A percentile compares a stretch with the other conserved stretches of the same genome.
Evolutionary conservation across 2,888 invertebrate species (phyloP).

Genomic region (Diaprepes abbreviatus): DNA sequence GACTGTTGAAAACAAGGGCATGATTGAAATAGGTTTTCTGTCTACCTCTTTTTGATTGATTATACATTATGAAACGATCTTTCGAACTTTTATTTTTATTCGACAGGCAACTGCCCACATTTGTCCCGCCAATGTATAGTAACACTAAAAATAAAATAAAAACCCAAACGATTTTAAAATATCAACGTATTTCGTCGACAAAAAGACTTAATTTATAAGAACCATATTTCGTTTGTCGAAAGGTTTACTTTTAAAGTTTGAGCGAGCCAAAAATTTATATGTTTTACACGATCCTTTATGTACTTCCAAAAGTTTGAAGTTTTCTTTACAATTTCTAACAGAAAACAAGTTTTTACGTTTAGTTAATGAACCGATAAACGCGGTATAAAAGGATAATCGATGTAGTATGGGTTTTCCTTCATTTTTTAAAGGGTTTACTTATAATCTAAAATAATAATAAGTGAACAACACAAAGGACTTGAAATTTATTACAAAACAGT

Average conservation of each 20-base stretch:
- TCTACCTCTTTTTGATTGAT: too few species aligned
- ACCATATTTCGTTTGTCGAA: background rate
- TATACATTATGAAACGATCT: too few species aligned
- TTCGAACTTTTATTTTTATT: too few species aligned
- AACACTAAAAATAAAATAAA: too few species aligned
- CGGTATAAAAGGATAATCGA: conserved; percentile 9
- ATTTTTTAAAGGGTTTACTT: background rate
- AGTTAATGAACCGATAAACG: background rate
- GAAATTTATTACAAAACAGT: too few species aligned
- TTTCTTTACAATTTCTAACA: background rate
- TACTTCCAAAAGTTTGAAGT: background rate
- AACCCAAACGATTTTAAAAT: too few species aligned
- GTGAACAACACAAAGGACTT: background rate
- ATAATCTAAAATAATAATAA: background rate
- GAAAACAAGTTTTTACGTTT: background rate
- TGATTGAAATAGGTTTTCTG: too few species aligned
- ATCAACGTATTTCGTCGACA: too few species aligned
- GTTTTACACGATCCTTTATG: conserved; percentile 1
- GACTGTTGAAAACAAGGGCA: too few species aligned
- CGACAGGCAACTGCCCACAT: too few species aligned
- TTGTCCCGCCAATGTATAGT: too few species aligned
- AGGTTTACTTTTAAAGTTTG: background rate
- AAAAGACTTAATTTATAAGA: background rate
- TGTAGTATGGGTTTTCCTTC: background rate
- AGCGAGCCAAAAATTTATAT: background rate